Percentiles rank a stretch among this genome's conserved stretches.
Conservation (phyloP, 2,113 vertebrate genomes). For the Collichthys lucidus region DNA sequence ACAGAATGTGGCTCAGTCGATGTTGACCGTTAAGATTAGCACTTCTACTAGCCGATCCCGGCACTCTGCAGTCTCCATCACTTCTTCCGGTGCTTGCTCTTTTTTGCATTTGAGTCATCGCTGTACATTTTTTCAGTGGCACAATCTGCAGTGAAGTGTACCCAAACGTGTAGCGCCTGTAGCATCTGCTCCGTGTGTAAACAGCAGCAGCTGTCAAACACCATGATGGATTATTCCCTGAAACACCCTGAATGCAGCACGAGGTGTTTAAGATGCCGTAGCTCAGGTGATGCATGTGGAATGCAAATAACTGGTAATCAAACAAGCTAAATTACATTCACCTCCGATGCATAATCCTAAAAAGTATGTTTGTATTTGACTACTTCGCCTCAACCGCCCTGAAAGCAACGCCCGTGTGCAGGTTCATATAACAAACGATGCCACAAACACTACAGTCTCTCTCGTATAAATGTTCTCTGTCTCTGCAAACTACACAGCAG, state of each 20-base stretch:
- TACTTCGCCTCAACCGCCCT: too few relatives aligned
- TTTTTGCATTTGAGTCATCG: not conserved
- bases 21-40: not conserved
- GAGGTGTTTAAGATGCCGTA: not conserved
- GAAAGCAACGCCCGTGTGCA: too few relatives aligned
- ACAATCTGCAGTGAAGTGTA: not conserved
- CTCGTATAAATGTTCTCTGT: too few relatives aligned
- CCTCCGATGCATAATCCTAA: too few relatives aligned
- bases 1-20: not conserved
- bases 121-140: not conserved
- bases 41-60: not conserved
- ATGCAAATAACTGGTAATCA: not conserved
- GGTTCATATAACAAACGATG: too few relatives aligned
- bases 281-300: not conserved
- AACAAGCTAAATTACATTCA: too few relatives aligned
- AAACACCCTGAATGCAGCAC: constrained; percentile 11
- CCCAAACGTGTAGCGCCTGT: not conserved
- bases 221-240: constrained; percentile 26
- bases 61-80: not conserved
- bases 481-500: too few relatives aligned
- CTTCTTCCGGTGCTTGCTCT: not conserved
- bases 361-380: too few relatives aligned
- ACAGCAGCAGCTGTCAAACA: constrained; percentile 23
- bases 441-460: too few relatives aligned
- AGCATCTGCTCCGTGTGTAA: constrained; percentile 22